These are phyloP conservation scores for Choristoneura fumiferana DNA, from an alignment of 1,140 invertebrate genomes.

Conservation along the genomic window DNA sequence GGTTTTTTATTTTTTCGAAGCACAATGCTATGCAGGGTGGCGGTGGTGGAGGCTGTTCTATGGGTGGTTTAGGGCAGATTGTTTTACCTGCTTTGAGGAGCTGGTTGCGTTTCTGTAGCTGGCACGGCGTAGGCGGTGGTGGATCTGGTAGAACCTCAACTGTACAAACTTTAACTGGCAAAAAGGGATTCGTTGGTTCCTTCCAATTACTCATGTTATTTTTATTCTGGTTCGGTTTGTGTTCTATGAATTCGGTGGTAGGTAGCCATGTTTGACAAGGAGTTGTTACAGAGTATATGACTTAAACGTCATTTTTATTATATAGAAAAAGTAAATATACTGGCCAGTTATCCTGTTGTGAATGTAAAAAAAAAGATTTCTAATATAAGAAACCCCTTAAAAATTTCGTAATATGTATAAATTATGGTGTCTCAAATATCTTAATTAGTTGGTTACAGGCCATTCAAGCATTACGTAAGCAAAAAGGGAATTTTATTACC, in stretches of 20 bases:
- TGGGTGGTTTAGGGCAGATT: constrained; percentile 40
- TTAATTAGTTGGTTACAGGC: no score
- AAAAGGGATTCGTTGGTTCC: not conserved
- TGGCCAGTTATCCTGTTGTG: no score
- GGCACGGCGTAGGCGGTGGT: constrained; percentile 41
- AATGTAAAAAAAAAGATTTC: no score
- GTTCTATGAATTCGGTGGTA: not conserved
- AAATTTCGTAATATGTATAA: no score
- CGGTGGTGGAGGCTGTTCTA: constrained; percentile 32
- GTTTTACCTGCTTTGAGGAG: constrained; percentile 48
- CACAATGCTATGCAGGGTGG: constrained; percentile 45
- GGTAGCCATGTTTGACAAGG: not conserved
- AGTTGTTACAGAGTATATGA: not conserved
- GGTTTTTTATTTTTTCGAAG: constrained; percentile 57
- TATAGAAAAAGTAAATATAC: no score
- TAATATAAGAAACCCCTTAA: no score
- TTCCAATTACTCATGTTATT: not conserved
- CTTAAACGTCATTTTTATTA: not conserved
- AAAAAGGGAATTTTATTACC: no score
- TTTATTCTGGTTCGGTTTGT: not conserved
- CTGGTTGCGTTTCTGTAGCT: constrained; percentile 41
- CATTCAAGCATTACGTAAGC: no score
- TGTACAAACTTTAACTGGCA: constrained; percentile 41
- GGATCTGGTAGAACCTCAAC: constrained; percentile 42
- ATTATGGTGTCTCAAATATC: no score